Evolutionary conservation across 2,113 vertebrate genomes (phyloP), one percentile per base, ranked within the genome.

Genomic region (Gasterosteus nipponicus): DNA sequence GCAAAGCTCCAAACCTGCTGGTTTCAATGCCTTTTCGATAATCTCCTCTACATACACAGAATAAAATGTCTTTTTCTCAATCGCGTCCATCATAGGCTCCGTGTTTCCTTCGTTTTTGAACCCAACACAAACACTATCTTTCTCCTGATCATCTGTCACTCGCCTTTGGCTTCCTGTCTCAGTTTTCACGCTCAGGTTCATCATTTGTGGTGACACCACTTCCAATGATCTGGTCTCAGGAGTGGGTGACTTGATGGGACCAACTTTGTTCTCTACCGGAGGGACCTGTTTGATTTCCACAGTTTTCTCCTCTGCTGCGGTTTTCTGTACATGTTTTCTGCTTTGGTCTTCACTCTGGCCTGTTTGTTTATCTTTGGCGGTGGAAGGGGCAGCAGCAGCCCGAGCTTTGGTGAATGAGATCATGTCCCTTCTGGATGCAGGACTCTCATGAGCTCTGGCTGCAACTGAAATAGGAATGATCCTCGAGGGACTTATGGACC

Each of bases 21-120:
- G 93, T 60, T 94, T 96, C 0, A 96, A 94, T 47, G 96, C 94
- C 74, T 94, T 96, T 87, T 95, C 94, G 54, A 99, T 95, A 33
- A 98, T 95, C 49, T 96, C 96, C 69, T 95, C 90, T n/a, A 94
- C 89, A 74, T 86, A 90, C 61, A 92, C 88, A 1, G 87, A 54
- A 56, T 94, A 89, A 59, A 93, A 85, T 22, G 85, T 73, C 63
- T 85, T 92, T 71, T 90, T 91, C 66, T 92, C 86, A 78, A 62
- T 69, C 65, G 81, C 69, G 38, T 49, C 63, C 53, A 12, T 31
- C 12, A 19, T 65, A 12, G 57, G 35, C 64, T 72, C 73, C 31
- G 38, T 54, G 62, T 63, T 71, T 61, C 5, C 53, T 42, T 66
- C 56, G 19, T 51, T 74, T 90, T 86, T 90, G 35, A 80, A 71